phyloP scores from a whole-genome alignment of 2,888 invertebrate genomes.

The Galerucella calmariensis region DNA sequence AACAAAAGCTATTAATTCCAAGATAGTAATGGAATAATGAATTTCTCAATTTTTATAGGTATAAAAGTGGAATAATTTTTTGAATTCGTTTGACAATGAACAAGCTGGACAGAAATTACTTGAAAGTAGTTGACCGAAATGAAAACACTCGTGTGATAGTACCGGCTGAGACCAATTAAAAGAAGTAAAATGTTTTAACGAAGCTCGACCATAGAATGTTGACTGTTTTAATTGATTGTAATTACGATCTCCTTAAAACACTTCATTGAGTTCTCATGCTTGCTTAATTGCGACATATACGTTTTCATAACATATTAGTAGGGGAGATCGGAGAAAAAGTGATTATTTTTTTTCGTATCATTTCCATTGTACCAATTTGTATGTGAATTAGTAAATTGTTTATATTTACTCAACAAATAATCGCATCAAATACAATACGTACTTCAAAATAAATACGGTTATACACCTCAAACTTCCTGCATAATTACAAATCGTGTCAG shows the following conservation, averaged over 20 bases:
- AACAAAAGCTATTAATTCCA: too few species aligned
- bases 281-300: constrained; percentile 10
- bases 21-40: too few species aligned
- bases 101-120: not conserved
- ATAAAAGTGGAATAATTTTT: not conserved
- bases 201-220: constrained; percentile 29
- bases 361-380: too few species aligned
- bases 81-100: not conserved
- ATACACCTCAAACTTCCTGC: too few species aligned
- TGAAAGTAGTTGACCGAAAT: not conserved
- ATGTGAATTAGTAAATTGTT: too few species aligned
- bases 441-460: too few species aligned
- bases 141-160: not conserved
- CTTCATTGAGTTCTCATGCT: constrained; percentile 24
- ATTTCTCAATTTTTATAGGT: not conserved
- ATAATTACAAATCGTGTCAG: too few species aligned
- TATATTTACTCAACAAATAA: too few species aligned
- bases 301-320: not conserved
- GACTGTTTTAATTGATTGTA: constrained; percentile 34
- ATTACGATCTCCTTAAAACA: constrained; percentile 26
- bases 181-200: constrained; percentile 36
- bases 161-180: constrained; percentile 31
- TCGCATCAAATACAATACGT: too few species aligned
- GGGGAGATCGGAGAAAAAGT: not conserved
- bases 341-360: not conserved